Base-by-base conservation (phyloP, 2,797 vertebrate genomes). In the Schizothorax lantsangensis region DNA sequence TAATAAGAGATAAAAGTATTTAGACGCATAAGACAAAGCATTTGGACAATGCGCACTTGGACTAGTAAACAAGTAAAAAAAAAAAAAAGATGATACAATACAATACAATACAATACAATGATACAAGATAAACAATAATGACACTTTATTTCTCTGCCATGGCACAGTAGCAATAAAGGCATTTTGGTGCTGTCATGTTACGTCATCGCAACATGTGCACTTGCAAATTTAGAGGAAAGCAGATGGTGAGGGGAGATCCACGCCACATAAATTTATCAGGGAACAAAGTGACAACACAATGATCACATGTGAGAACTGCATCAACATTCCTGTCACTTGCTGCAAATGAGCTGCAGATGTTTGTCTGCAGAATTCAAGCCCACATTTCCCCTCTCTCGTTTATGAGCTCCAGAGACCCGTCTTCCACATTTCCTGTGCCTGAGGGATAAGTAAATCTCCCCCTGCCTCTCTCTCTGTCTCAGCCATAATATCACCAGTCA, bases 401-500 rank as follows among this genome's bases (percentile, higher is more conserved):
- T 62, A 84, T 83, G 78, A 82, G 72, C 73, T 84, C 33, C 66
- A 45, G 21, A 84, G 68, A 82, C 78, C 17, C 15, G 6, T 54
- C 71, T 30, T 23, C 14, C 52, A 69, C 12, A 23, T 47, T 69
- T 47, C 40, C 40, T 49, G 78, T 77, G 38, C 79, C 82, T 38
- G 21, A 66, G 43, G 85, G 79, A 79, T 26, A 82, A 88, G 73
- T 82, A 84, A 64, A 84, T 86, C 83, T 90, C 59, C 49, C 47
- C 83, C 43, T 40, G 45, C 43, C 49, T 54, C 66, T 66, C 74
- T 43, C 68, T 68, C 68, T 40, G 6, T 80, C 83, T 84, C 33
- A 19, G 77, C 79, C 40, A 64, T 81, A 79, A 84, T 84, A 72
- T 89, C 78, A 84, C 78, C 89, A 85, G 83, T 83, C 88, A 86